Percentiles rank a stretch among this genome's conserved stretches.
These are phyloP conservation scores for Meandrusa payeni DNA, from an alignment of 2,888 invertebrate genomes.

Conservation along the genomic window DNA sequence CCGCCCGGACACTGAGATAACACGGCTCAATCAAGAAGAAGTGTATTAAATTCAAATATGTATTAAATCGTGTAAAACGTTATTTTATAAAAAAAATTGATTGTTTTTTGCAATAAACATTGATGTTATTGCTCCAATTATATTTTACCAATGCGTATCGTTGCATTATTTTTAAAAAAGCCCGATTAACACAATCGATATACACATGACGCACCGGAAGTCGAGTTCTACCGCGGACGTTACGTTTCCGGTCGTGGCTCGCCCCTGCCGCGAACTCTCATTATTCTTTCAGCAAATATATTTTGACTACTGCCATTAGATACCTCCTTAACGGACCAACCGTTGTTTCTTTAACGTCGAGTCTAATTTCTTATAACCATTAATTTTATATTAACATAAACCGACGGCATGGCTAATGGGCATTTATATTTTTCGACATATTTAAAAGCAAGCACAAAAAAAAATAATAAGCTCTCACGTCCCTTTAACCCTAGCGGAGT, in stretches of 20 bases:
- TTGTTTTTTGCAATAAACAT: too few relatives aligned
- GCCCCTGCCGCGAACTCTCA: conserved; percentile 60
- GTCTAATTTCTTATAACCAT: conserved; percentile 1
- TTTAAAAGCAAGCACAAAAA: too few relatives aligned
- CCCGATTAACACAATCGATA: conserved; percentile 24
- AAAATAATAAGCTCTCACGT: too few relatives aligned
- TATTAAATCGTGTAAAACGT: too few relatives aligned
- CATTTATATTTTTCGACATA: too few relatives aligned
- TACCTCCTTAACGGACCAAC: conserved; percentile 36
- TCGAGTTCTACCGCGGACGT: conserved; percentile 66
- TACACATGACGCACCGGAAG: conserved; percentile 61
- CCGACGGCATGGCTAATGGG: too few relatives aligned
- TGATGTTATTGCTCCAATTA: too few relatives aligned
- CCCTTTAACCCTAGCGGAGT: too few relatives aligned
- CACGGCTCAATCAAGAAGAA: too few relatives aligned
- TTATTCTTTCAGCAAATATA: conserved; percentile 77
- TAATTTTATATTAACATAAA: conserved; percentile 2
- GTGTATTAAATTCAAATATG: too few relatives aligned
- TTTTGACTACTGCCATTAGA: conserved; percentile 72
- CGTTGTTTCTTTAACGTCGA: conserved; percentile 36
- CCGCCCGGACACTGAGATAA: too few relatives aligned
- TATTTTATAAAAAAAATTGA: too few relatives aligned
- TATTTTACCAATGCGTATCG: background rate
- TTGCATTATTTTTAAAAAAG: conserved; percentile 9
- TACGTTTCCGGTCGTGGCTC: conserved; percentile 50